A percentile compares a stretch with the other conserved stretches of the same genome.
These are phyloP conservation scores for Meteorus cinctellus DNA, from an alignment of 2,888 invertebrate genomes.

Conservation along the genomic window DNA sequence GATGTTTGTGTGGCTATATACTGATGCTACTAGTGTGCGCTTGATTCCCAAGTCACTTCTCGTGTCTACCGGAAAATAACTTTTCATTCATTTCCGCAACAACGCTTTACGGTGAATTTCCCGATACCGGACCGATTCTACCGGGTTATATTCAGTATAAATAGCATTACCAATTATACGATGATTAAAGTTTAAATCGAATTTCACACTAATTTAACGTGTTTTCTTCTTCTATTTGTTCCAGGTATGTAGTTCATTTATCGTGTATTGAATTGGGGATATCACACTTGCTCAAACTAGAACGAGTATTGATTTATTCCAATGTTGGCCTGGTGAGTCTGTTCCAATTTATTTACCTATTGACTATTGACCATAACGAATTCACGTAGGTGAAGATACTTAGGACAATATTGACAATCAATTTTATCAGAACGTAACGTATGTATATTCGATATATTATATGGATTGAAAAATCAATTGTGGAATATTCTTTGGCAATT, in stretches of 20 bases:
- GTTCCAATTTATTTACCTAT: constrained; percentile 41
- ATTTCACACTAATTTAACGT: constrained; percentile 27
- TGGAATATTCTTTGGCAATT: too few relatives aligned
- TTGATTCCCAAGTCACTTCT: constrained; percentile 10
- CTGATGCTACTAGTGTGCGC: not conserved
- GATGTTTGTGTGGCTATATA: not conserved
- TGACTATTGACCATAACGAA: constrained; percentile 27
- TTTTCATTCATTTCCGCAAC: constrained; percentile 37
- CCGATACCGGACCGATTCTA: not conserved
- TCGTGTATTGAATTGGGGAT: not conserved
- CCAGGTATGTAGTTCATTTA: constrained; percentile 51
- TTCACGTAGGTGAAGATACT: too few relatives aligned
- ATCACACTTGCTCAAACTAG: not conserved
- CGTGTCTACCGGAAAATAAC: constrained; percentile 36
- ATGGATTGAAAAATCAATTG: too few relatives aligned
- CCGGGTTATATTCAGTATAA: constrained; percentile 27
- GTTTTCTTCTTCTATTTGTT: constrained; percentile 50
- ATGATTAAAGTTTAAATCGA: constrained; percentile 40
- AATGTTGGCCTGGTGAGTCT: constrained; percentile 44
- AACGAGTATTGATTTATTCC: constrained; percentile 12
- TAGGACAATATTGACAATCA: too few relatives aligned
- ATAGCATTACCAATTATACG: constrained; percentile 33
- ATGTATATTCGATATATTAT: too few relatives aligned
- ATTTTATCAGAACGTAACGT: too few relatives aligned
- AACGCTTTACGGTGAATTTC: not conserved